These are phyloP conservation scores for Oithona nana DNA, from an alignment of 2,888 invertebrate genomes.

Conservation along the genomic window DNA sequence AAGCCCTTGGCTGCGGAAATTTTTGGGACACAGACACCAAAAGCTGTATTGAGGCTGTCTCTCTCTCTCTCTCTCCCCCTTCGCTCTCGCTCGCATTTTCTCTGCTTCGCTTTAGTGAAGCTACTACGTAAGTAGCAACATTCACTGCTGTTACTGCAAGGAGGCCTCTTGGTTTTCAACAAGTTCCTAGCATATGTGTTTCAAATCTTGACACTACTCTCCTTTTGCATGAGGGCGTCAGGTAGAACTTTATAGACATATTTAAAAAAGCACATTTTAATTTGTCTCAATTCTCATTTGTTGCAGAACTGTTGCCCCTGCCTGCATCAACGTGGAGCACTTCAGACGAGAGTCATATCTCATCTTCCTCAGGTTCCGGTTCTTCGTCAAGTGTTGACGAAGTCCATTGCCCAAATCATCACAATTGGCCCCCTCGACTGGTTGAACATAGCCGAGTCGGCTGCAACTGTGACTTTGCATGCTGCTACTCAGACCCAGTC, in stretches of 20 bases:
- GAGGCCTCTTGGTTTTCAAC: not conserved
- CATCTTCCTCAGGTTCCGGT: not conserved
- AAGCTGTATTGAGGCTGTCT: not conserved
- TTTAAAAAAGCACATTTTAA: not conserved
- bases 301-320: not conserved
- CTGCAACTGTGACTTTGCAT: not conserved
- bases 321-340: not conserved
- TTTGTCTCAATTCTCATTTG: too few species aligned
- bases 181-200: not conserved
- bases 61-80: not conserved
- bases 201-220: too few species aligned
- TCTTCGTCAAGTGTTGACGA: not conserved
- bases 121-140: not conserved
- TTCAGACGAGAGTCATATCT: not conserved
- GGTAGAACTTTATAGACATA: too few species aligned
- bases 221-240: too few species aligned
- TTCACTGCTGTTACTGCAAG: too few species aligned
- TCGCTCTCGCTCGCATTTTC: too few species aligned
- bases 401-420: not conserved
- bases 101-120: too few species aligned
- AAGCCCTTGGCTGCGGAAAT: not conserved
- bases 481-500: too few species aligned
- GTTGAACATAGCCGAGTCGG: not conserved
- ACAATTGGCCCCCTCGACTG: not conserved
- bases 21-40: not conserved